Percentiles rank a stretch among this genome's conserved stretches.
phyloP scores from a whole-genome alignment of 2,888 invertebrate genomes.

The Ariolimax columbianus region DNA sequence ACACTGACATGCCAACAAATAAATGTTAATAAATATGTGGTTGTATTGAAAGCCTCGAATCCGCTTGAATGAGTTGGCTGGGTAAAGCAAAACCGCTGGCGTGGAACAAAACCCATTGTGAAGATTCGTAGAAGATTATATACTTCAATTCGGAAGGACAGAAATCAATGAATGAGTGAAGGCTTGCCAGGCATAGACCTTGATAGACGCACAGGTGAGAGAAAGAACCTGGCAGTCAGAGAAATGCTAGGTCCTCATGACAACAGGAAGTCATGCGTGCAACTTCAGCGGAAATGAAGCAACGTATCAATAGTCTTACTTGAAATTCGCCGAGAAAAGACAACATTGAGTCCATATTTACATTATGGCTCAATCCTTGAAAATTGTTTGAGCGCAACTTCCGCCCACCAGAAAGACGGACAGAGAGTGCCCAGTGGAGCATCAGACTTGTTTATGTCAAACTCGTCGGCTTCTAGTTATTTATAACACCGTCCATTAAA shows the following conservation, averaged over 20 bases:
- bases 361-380: background rate
- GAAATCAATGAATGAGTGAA: background rate
- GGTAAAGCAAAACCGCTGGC: too few relatives aligned
- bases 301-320: background rate
- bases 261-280: background rate
- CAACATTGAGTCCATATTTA: background rate
- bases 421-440: background rate
- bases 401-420: background rate
- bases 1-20: too few relatives aligned
- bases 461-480: too few relatives aligned
- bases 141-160: background rate
- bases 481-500: too few relatives aligned
- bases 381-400: background rate
- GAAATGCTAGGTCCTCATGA: background rate
- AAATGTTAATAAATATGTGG: too few relatives aligned
- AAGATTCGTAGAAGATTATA: too few relatives aligned
- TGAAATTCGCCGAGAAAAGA: background rate
- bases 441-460: background rate
- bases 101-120: too few relatives aligned
- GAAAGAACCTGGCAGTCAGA: background rate
- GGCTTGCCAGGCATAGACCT: background rate
- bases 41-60: too few relatives aligned
- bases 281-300: background rate
- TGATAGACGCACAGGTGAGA: background rate
- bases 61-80: too few relatives aligned